Percentiles rank a stretch among this genome's conserved stretches.
Conservation (phyloP, 2,113 vertebrate genomes). For the Tragulus kanchil region DNA sequence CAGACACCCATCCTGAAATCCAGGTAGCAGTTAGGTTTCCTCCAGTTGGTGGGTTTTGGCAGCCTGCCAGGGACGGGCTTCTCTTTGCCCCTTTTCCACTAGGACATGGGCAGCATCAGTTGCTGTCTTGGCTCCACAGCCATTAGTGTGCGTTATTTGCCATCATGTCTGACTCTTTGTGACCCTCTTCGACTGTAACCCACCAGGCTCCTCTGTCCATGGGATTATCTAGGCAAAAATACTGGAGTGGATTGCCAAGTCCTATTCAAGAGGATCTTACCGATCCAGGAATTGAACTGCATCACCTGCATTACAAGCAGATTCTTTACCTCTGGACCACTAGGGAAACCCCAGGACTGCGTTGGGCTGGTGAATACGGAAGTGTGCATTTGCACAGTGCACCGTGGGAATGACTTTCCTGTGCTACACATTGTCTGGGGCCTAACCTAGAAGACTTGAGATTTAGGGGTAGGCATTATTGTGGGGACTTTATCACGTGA, state of each 20-base stretch:
- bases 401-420: neutral
- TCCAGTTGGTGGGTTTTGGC: fast-evolving
- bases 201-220: neutral
- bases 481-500: fast-evolving
- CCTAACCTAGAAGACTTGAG: too few relatives aligned
- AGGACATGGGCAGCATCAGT: neutral
- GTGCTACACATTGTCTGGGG: neutral
- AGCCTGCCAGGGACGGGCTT: neutral
- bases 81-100: fast-evolving
- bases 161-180: fast-evolving
- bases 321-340: neutral
- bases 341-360: neutral
- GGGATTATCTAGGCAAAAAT: neutral
- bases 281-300: neutral
- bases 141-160: fast-evolving
- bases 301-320: neutral
- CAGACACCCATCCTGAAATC: fast-evolving
- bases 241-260: neutral
- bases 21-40: neutral
- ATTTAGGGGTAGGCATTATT: neutral
- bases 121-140: fast-evolving
- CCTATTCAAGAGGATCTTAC: neutral
- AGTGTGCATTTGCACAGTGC: neutral
- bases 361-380: neutral
- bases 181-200: neutral